Percentiles rank a stretch among this genome's conserved stretches.
Conservation (phyloP, 2,888 invertebrate genomes). For the Hymenopus coronatus region DNA sequence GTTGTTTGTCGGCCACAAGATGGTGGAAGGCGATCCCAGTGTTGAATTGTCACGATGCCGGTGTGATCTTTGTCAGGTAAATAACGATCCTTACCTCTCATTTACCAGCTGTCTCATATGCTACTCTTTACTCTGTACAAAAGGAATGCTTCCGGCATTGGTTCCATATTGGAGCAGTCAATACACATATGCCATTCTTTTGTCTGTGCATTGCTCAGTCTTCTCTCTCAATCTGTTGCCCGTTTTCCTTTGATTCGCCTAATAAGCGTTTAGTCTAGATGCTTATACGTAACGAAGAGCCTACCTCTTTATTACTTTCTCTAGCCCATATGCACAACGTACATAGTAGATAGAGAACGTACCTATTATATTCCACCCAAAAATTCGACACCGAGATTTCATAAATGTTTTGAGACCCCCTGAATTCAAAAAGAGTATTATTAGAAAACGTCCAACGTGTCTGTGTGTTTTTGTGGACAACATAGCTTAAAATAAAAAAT, state of each 20-base stretch:
- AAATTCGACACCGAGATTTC: too few relatives aligned
- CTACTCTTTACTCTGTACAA: background rate
- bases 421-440: too few relatives aligned
- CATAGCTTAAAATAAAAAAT: too few relatives aligned
- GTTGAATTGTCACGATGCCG: background rate
- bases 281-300: too few relatives aligned
- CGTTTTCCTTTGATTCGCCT: background rate
- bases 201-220: background rate
- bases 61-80: background rate
- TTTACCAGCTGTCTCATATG: background rate
- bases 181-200: background rate
- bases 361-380: too few relatives aligned
- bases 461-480: too few relatives aligned
- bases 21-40: background rate
- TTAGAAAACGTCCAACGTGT: too few relatives aligned
- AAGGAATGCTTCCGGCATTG: background rate
- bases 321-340: too few relatives aligned
- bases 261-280: background rate
- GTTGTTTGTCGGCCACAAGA: slow-evolving; percentile 7
- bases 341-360: too few relatives aligned
- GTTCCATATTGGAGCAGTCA: background rate
- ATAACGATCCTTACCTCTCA: background rate
- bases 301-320: too few relatives aligned
- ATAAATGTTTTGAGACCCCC: too few relatives aligned
- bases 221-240: background rate